Evolutionary conservation across 2,888 invertebrate species (phyloP), one percentile per base, ranked within the genome.

Genomic region (Lochmaea capreae): DNA sequence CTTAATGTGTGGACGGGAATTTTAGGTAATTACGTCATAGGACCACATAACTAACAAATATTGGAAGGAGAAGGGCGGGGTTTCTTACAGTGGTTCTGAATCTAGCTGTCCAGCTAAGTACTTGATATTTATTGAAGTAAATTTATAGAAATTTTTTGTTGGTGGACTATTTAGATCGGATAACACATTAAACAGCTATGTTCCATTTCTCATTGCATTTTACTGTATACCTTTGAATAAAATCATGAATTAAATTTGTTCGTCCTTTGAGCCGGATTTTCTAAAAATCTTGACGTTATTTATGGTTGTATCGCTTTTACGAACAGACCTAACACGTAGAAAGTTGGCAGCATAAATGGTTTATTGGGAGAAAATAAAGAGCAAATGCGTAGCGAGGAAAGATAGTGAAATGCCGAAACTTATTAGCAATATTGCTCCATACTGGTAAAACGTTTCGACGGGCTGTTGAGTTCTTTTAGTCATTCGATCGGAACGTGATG

Each of bases 311-410:
- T 59, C 16, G 12, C 12, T 33, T 43, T 8, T 8, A 12, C 42
- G 49, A n/a, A 63, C 63, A 11, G 22, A 14, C 22, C 49, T 65
- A 65, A 16, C n/a, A 46, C 16, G n/a, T 69, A 58, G 58, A 63
- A 58, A 43, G 43, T 57, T 67, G 62, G 67, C 43, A 63, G 52
- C 43, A 67, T 67, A 67, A 65, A 62, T 54, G 67, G 63, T 67
- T 74, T 74, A 71, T 71, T 65, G 67, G 67, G 42, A 52, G 33
- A 73, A 63, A 52, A 43, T 49, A 58, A 67, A 43, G 52, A 57
- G 33, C 65, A 54, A 62, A 26, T 14, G 43, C 26, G 66, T 52
- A 66, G 57, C 22, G 46, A 66, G 62, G 62, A 74, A 62, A 65
- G 57, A 70, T 61, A 54, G 65, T 46, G 65, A 52, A 65, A 67